Evolutionary conservation across 2,113 vertebrate species (phyloP), one percentile per base, ranked within the genome.

Genomic region (Galemys pyrenaicus): DNA sequence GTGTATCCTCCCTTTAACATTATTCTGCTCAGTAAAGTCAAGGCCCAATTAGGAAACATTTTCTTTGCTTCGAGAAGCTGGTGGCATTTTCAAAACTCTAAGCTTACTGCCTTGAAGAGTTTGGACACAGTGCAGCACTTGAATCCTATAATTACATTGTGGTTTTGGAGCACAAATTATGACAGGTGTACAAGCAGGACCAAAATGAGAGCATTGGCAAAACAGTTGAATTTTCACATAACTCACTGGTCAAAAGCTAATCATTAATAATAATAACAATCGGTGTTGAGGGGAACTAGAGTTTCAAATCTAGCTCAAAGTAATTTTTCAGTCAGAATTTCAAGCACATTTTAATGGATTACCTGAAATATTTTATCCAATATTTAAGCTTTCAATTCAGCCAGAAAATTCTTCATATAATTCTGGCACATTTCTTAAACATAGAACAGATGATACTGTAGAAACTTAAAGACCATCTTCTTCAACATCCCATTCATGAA

Each of bases 61-160:
- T 83, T 96, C 46, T 95, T 96, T 95, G 91, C 81, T 97, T 96
- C 73, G 86, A 94, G 82, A 95, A 94, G 22, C 56, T 81, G 19
- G 51, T 94, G 62, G 78, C 82, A 83, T 96, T 97, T 97, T 96
- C 91, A 95, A 5, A 94, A 84, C 97, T 96, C 92, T 51, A 54
- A 74, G 95, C 54, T 30, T 94, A 10, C 7, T 39, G 60, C 56
- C 67, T 54, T 93, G 87, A 95, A 95, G 96, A 91, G 3, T 54
- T 95, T 96, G 79, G 91, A 83, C 77, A 87, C 37, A 93, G 75
- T 94, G 80, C 12, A 95, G 64, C 0, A 30, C 13, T 83, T n/a
- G 51, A 95, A 92, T 89, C 94, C 67, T 96, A 73, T 96, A 95
- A 95, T 97, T 97, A 77, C 86, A 65, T n/a, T 46, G n/a, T 85